These are phyloP conservation scores for Cryptotis parvus DNA, from an alignment of 2,113 vertebrate genomes.

Conservation along the genomic window DNA sequence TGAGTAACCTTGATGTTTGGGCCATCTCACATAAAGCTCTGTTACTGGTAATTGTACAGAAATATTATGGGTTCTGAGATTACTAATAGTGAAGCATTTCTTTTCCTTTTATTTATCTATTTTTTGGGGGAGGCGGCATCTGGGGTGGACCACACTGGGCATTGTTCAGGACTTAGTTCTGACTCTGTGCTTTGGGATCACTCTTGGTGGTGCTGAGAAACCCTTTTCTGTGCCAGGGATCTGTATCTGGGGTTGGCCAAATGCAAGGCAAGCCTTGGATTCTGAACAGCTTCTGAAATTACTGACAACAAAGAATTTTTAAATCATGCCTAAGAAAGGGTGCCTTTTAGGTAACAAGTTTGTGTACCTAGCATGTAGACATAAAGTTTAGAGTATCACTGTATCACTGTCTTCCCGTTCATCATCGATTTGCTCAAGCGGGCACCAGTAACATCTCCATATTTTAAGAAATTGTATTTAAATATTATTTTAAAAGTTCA, in stretches of 20 bases:
- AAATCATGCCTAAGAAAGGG: constrained; percentile 33
- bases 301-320: constrained; percentile 41
- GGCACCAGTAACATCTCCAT: too few species aligned
- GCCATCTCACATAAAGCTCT: neutral
- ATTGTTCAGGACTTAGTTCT: too few species aligned
- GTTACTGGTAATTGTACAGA: constrained; percentile 54
- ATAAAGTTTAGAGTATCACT: constrained; percentile 23
- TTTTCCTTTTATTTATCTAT: neutral
- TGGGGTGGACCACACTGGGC: too few species aligned
- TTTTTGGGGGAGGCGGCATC: too few species aligned
- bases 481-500: neutral
- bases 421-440: too few species aligned
- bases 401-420: too few species aligned
- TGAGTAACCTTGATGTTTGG: neutral
- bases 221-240: too few species aligned
- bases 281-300: neutral
- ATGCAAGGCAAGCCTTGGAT: too few species aligned
- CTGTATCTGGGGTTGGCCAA: too few species aligned
- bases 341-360: neutral
- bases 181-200: too few species aligned
- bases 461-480: too few species aligned
- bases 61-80: constrained; percentile 1
- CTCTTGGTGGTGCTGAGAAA: too few species aligned
- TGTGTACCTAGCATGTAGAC: constrained; percentile 9
- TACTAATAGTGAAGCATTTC: constrained; percentile 40